Evolutionary conservation across 2,113 vertebrate species (phyloP), one percentile per base, ranked within the genome.

Genomic region (Cacatua alba): DNA sequence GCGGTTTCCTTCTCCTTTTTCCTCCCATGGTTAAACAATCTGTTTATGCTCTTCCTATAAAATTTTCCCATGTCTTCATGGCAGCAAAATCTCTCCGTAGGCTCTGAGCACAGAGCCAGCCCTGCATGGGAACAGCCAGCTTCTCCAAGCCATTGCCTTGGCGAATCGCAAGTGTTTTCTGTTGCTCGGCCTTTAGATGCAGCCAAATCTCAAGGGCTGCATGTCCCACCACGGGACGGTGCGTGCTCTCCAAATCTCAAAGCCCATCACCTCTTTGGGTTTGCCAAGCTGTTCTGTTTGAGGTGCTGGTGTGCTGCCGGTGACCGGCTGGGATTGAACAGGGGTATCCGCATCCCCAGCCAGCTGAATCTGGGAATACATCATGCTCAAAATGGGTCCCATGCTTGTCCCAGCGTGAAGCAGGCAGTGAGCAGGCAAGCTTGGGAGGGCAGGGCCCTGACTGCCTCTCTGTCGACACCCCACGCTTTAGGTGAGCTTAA

Each of bases 41-140:
- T 86, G 41, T 90, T 82, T 65, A 52, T 74, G 68, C 25, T 92
- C 72, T 59, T 85, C 53, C 85, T 89, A 13, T 68, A 85, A 94
- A 95, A 95, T 94, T 92, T 72, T 14, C 44, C 44, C 51, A 17
- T 52, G 19, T 83, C 82, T 94, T 82, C 60, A 51, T 28, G 8
- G 4, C 68, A 24, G 33, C 49, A 62, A 92, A 95, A n/a, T 84
- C 57, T 82, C 43, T 89, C 51, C 0, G 10, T 0, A 76, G 60
- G 12, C 43, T 90, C 43, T 0, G 2, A 53, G 28, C 28, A 3
- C 7, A 2, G 37, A 81, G 62, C 28, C 35, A 41, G 62, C 52
- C 79, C 57, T 79, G 49, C 39, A 10, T 0, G 6, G 68, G 46
- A 49, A 3, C 0, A 6, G 35, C 10, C 2, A 4, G 29, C 70